phyloP scores from a whole-genome alignment of 2,797 vertebrate genomes.

The Sarcophilus harrisii region DNA sequence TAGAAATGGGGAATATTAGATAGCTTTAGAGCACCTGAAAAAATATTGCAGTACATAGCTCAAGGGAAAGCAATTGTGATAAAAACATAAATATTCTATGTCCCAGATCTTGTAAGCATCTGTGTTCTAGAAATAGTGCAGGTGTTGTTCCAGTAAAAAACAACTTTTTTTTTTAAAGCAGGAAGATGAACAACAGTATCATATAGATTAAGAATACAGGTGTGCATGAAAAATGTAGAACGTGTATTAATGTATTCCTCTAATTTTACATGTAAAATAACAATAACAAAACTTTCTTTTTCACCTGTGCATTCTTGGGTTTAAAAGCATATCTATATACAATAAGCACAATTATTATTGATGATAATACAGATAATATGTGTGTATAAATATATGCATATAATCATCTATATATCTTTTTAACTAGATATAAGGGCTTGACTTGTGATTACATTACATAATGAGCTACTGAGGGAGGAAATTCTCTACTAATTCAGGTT shows the following conservation, averaged over 20 bases:
- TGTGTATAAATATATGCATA: no score
- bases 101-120: neutral
- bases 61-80: constrained; percentile 19
- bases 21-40: neutral
- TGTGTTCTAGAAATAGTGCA: neutral
- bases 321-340: constrained; percentile 32
- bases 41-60: constrained; percentile 30
- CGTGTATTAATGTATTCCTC: neutral
- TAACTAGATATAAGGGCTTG: neutral
- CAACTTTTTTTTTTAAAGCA: neutral
- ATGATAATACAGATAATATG: neutral
- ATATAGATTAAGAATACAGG: neutral
- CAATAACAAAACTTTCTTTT: neutral
- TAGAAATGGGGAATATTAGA: neutral
- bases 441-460: neutral
- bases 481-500: neutral
- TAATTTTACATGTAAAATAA: neutral
- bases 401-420: neutral
- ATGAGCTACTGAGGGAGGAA: neutral
- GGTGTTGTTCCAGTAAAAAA: neutral
- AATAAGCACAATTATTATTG: neutral
- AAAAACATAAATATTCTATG: constrained; percentile 31
- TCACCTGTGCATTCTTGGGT: neutral
- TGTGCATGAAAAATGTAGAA: neutral
- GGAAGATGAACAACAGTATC: neutral